These are phyloP conservation scores for Leptopilina boulardi DNA, from an alignment of 1,140 invertebrate species.

Conservation along the genomic window DNA sequence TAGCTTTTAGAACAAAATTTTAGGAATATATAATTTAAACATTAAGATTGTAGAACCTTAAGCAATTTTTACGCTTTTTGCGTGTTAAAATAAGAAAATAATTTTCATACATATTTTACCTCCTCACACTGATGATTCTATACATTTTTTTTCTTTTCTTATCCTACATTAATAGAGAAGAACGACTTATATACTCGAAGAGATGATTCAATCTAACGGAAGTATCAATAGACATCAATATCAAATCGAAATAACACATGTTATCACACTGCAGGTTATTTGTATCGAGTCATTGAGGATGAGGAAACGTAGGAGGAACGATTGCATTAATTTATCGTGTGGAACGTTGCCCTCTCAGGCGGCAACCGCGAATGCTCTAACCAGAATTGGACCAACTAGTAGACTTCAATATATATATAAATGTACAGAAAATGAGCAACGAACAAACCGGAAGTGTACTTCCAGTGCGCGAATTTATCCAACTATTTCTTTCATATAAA, in stretches of 20 bases:
- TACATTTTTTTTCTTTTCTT: too few species aligned
- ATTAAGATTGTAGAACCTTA: too few species aligned
- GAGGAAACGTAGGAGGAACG: conserved; percentile 44
- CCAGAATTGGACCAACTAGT: not conserved
- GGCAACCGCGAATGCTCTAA: not conserved
- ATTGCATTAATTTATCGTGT: conserved; percentile 66
- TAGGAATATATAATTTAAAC: too few species aligned
- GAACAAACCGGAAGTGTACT: conserved; percentile 4
- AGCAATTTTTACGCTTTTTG: too few species aligned
- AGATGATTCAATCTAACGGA: not conserved
- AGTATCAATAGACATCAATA: conserved; percentile 11
- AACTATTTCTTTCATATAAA: not conserved
- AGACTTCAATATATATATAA: not conserved
- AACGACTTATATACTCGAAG: not conserved
- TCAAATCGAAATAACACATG: not conserved
- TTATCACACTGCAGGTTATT: conserved; percentile 30
- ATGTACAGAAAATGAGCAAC: conserved; percentile 3
- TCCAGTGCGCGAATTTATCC: not conserved
- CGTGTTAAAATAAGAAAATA: too few species aligned
- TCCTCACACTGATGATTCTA: too few species aligned
- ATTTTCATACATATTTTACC: too few species aligned
- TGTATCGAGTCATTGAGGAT: conserved; percentile 10
- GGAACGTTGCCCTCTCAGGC: conserved; percentile 47
- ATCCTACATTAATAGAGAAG: too few species aligned
- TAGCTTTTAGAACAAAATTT: too few species aligned